These are phyloP conservation scores for Ernsta delagoae DNA, from an alignment of 2,888 invertebrate genomes.

Conservation along the genomic window DNA sequence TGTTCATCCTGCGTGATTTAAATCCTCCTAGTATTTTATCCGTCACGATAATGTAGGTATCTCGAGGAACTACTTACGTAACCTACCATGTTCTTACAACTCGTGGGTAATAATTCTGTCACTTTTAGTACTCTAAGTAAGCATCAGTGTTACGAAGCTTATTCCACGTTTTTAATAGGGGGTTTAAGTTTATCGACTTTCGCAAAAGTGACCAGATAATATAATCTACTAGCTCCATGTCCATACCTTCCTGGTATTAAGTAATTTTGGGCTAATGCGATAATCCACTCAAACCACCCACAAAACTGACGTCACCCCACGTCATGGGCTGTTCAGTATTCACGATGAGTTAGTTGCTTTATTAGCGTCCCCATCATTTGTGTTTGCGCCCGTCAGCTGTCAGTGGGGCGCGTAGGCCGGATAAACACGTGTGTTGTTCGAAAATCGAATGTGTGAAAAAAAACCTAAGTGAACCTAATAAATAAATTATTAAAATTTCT, in stretches of 20 bases:
- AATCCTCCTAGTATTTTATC: too few relatives aligned
- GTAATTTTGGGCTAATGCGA: constrained; percentile 13
- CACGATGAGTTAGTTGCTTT: constrained; percentile 61
- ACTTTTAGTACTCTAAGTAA: too few relatives aligned
- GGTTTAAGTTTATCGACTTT: too few relatives aligned
- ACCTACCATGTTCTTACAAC: too few relatives aligned
- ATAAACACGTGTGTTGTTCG: constrained; percentile 20
- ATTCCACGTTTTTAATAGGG: too few relatives aligned
- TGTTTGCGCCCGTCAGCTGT: constrained; percentile 33
- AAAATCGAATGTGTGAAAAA: constrained; percentile 21
- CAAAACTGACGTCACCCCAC: constrained; percentile 62
- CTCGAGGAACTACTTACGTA: too few relatives aligned
- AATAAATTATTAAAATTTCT: neutral
- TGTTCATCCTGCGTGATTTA: too few relatives aligned
- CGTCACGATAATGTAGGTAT: too few relatives aligned
- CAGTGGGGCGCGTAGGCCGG: constrained; percentile 30
- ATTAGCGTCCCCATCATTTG: constrained; percentile 44
- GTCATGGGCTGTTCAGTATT: constrained; percentile 58
- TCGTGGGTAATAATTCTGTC: too few relatives aligned
- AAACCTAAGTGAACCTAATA: neutral
- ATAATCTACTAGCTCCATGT: too few relatives aligned
- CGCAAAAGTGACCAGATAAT: too few relatives aligned
- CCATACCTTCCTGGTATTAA: constrained; percentile 4
- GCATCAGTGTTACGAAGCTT: too few relatives aligned
- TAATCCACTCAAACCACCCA: constrained; percentile 24